phyloP scores from a whole-genome alignment of 2,888 invertebrate genomes.

The Agrotis exclamationis region DNA sequence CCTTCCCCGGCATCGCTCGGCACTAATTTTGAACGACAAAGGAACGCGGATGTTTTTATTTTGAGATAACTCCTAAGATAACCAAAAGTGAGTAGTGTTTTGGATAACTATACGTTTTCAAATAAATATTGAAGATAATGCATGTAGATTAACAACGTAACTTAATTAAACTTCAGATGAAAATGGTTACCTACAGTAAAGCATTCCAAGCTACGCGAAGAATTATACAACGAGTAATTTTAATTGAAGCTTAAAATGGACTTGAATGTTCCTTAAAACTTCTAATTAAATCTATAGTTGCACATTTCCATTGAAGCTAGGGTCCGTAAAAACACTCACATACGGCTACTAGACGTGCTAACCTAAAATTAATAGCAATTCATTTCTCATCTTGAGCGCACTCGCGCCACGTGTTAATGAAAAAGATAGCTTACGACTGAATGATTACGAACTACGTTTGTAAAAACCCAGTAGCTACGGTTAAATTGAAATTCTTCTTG shows the following conservation, averaged over 20 bases:
- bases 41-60: too few species aligned
- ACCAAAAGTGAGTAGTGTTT: too few species aligned
- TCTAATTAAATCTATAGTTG: too few species aligned
- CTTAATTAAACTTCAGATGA: too few species aligned
- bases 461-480: constrained; percentile 18
- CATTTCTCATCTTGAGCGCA: constrained; percentile 74
- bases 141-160: too few species aligned
- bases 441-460: constrained; percentile 18
- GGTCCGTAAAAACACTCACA: constrained; percentile 12
- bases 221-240: background rate
- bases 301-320: background rate
- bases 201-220: background rate
- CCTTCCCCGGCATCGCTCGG: too few species aligned
- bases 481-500: constrained; percentile 10
- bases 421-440: constrained; percentile 45
- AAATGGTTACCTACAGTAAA: too few species aligned
- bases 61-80: too few species aligned
- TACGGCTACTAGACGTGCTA: constrained; percentile 9
- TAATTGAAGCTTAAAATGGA: too few species aligned
- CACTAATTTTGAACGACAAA: too few species aligned
- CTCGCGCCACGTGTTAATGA: constrained; percentile 27
- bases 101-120: too few species aligned
- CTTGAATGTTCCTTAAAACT: background rate
- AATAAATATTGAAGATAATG: too few species aligned
- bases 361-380: constrained; percentile 70